Conservation (phyloP, 1,140 invertebrate species). For the Calycopis cecrops region DNA sequence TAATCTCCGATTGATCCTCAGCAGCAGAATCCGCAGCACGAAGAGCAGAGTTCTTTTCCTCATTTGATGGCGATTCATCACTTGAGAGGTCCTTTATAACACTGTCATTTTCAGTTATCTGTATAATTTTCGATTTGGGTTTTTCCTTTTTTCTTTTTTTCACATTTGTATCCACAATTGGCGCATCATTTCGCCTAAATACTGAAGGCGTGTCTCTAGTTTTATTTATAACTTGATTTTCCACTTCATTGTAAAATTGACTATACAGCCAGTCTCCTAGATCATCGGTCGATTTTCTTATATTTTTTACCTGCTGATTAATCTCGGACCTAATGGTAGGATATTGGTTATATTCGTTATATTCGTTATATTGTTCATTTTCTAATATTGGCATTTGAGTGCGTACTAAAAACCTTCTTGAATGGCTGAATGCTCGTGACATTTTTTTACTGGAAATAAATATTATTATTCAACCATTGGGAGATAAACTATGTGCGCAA, state of each 20-base stretch:
- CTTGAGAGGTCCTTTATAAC: too few species aligned
- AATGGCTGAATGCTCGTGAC: conserved; percentile 35
- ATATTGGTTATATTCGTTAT: too few species aligned
- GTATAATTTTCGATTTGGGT: conserved; percentile 16
- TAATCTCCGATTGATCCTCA: conserved; percentile 17
- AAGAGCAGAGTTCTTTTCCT: too few species aligned
- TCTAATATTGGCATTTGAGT: neutral
- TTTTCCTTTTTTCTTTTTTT: conserved; percentile 27
- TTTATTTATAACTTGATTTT: conserved; percentile 52
- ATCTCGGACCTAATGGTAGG: conserved; percentile 21
- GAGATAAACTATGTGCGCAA: too few species aligned
- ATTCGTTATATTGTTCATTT: neutral
- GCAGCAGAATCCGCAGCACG: too few species aligned
- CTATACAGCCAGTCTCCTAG: conserved; percentile 64
- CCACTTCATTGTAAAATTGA: conserved; percentile 64
- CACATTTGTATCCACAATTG: too few species aligned
- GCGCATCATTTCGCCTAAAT: too few species aligned
- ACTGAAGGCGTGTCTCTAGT: conserved; percentile 28
- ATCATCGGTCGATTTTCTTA: conserved; percentile 48
- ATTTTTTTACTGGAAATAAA: conserved; percentile 48
- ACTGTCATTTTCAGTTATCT: too few species aligned
- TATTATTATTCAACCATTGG: too few species aligned
- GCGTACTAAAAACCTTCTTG: conserved; percentile 26
- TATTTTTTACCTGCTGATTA: conserved; percentile 37
- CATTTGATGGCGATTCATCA: too few species aligned